Percentiles rank a stretch among this genome's conserved stretches.
Evolutionary conservation across 1,140 invertebrate genomes (phyloP).

Genomic region (Dreissena rostriformis): DNA sequence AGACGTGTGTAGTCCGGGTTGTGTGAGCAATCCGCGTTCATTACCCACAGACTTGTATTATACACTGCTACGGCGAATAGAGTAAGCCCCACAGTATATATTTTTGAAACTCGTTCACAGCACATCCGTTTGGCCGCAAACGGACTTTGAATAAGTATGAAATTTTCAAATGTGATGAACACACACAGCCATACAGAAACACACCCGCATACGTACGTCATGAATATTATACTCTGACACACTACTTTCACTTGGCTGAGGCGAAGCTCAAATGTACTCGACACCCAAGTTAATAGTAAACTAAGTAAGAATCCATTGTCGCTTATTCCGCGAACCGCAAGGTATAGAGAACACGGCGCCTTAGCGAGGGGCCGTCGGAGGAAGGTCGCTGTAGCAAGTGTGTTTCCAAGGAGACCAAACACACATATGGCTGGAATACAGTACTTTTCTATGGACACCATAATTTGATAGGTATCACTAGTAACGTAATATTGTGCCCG

Average conservation of each 20-base stretch:
- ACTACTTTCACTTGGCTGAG: constrained; percentile 36
- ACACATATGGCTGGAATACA: constrained; percentile 31
- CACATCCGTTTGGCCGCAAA: constrained; percentile 29
- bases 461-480: too few species aligned
- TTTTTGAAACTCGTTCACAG: constrained; percentile 1
- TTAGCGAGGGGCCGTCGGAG: constrained; percentile 19
- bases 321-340: constrained; percentile 24
- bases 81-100: background rate
- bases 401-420: constrained; percentile 34
- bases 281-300: constrained; percentile 32
- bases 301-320: constrained; percentile 41
- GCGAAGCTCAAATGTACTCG: constrained; percentile 27
- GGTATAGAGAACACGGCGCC: constrained; percentile 32
- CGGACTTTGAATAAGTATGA: constrained; percentile 27
- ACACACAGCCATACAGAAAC: constrained; percentile 44
- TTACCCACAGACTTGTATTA: constrained; percentile 32
- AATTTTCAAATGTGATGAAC: constrained; percentile 43
- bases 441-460: constrained; percentile 37
- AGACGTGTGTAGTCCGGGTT: constrained; percentile 4
- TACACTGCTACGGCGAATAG: background rate
- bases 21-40: constrained; percentile 29
- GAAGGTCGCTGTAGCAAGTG: constrained; percentile 32
- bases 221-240: constrained; percentile 28
- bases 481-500: too few species aligned
- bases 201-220: constrained; percentile 41